Evolutionary conservation across 2,888 invertebrate species (phyloP), one percentile per base, ranked within the genome.

Genomic region (Leptothorax acervorum): DNA sequence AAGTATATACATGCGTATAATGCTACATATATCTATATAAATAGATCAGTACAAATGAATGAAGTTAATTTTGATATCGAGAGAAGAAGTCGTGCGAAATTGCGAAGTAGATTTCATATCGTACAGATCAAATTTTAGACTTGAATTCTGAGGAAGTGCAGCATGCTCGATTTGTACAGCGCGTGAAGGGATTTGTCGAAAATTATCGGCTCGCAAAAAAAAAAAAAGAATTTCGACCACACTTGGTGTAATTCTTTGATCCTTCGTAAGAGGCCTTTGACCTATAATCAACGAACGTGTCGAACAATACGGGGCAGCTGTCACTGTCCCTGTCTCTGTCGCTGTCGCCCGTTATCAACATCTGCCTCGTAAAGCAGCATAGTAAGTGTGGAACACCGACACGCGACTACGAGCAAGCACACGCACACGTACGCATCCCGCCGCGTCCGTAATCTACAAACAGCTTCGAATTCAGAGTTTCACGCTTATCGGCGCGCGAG

Each of bases 251-350:
- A 86, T 89, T 90, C 90, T 91, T 89, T 66, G 81, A 87, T 83
- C 42, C 60, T 87, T 84, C 88, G 85, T 85, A 86, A 89, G 86
- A 88, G 93, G 92, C 87, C 90, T 92, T 93, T 93, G 92, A 92
- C 93, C 93, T 86, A 89, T 90, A 87, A 91, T 92, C 87, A 90
- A 84, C 86, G 91, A 87, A 90, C 85, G 88, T 81, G 87, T 89
- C 91, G 91, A 92, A 92, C 90, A 92, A 92, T 91, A 90, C 89
- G 89, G 92, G 91, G 88, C 92, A 92, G 93, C 92, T 92, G 92
- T 90, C 90, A 91, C 91, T 89, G 90, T 91, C 84, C 90, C 87
- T 85, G 81, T 85, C 90, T 82, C 83, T 85, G 87, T 85, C 87
- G 87, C 87, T 88, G 89, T 87, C 86, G 86, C 65, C 68, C 86